Evolutionary conservation across 1,140 invertebrate genomes (phyloP), one percentile per base, ranked within the genome.

Genomic region (Sinonovacula constricta): DNA sequence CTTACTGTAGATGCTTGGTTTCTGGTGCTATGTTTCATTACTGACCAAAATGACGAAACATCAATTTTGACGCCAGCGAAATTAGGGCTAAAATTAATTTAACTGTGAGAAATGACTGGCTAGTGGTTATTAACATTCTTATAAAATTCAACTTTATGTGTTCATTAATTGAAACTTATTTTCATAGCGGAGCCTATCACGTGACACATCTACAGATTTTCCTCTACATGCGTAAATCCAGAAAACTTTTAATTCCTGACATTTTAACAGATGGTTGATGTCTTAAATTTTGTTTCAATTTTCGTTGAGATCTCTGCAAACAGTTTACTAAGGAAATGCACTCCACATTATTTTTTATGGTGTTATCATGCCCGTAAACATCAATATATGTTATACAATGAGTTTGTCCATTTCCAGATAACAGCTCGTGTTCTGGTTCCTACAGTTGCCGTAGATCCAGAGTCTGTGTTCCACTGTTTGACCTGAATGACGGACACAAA

Each of bases 401-500:
- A 45, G 7, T 18, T 45, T 45, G 7, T 45, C 18, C 39, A 7
- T 7, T 45, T 45, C 18, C 39, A 45, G 39, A 45, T 10, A 45
- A 10, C 39, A 7, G 18, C 7, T 18, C 7, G 7, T 45, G 39
- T 45, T 45, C 39, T 10, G 39, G 39, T 10, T 7, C 39, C 7
- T 45, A 45, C 39, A 45, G 18, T 10, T 45, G 39, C 18, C 39
- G 39, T 18, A 45, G 18, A 45, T 45, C 39, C 7, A 45, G 18
- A 45, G 31, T 33, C 10, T 71, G 56, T 71, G 28, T 71, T 3
- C 33, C n/a, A 3, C 24, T 71, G 26, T 36, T 45, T 2, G 0
- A 60, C 18, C 22, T 71, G 4, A 57, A 53, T 51, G 69, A 71
- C 26, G 69, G 69, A 1, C 1, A 24, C 28, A n/a, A 34, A 2